Evolutionary conservation across 2,888 invertebrate species (phyloP).

Genomic region (Agriopis marginaria): DNA sequence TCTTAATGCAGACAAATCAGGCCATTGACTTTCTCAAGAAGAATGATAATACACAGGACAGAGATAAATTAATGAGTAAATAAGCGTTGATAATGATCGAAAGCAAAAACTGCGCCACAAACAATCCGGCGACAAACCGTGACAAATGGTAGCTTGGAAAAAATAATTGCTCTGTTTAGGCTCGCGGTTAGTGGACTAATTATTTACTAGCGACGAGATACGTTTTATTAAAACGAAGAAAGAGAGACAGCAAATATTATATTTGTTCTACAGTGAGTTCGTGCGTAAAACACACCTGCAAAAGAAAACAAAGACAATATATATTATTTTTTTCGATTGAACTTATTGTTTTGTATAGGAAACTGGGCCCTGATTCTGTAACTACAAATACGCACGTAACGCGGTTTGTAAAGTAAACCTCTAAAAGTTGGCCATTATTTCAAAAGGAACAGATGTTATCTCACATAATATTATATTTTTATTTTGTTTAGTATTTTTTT

Average conservation of each 20-base stretch:
- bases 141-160: conserved; percentile 72
- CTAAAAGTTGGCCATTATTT: no score
- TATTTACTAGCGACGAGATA: neutral
- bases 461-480: no score
- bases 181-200: neutral
- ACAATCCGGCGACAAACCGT: conserved; percentile 54
- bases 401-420: no score
- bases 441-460: no score
- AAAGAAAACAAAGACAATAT: no score
- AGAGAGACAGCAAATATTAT: neutral
- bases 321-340: no score
- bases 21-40: conserved; percentile 52
- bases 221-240: neutral
- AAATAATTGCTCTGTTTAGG: conserved; percentile 66
- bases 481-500: no score
- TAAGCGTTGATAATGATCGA: conserved; percentile 79
- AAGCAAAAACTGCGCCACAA: conserved; percentile 62
- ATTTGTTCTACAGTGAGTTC: neutral
- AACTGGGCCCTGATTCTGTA: no score
- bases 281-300: no score
- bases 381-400: no score
- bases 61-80: conserved; percentile 82
- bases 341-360: no score
- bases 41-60: conserved; percentile 74
- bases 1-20: conserved; percentile 48